Base-by-base conservation (phyloP, 2,113 vertebrate species). In the Girardinichthys multiradiatus region DNA sequence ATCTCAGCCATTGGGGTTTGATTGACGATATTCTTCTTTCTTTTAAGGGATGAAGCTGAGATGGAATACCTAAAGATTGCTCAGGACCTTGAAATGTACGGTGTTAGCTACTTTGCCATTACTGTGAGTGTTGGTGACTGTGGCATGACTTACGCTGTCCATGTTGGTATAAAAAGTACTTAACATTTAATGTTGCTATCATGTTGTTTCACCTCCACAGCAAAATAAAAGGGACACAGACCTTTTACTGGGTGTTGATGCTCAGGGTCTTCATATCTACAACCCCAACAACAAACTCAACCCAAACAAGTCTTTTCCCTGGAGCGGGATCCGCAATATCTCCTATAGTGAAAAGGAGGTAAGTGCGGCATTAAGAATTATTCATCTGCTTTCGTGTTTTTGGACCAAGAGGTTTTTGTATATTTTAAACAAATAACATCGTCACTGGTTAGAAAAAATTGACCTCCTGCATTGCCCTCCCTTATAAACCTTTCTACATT, bases 31-130 rank as follows among this genome's bases (percentile, higher is more conserved):
- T 28, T 28, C 29, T 58, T 2, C 70, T 58, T 10, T 76, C 61
- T 59, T 15, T n/a, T n/a, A 75, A 97, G 96, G 91, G 96, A 98
- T 71, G 96, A 98, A 84, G 96, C 96, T 19, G 95, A 97, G 90
- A 97, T 98, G 96, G 96, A 97, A 86, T 97, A 98, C 81, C 85
- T 97, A 64, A 98, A 98, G 93, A 97, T 96, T 74, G 97, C 96
- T 37, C 96, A 98, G 85, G 96, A 97, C 87, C 94, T 96, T 82
- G 96, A 97, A 82, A 97, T 97, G 96, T 97, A 96, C n/a, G 96
- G 96, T 24, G 94, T 98, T 85, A 97, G 96, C 93, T 97, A 96
- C 90, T 98, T 97, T 77, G 93, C 95, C 33, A 96, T 98, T 59
- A 95, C 95, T 74, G 96, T 97, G 93, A 95, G 96, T 95, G 29